Conservation (phyloP, 30 jellyfish, hydroid and myxozoan species). For the Turritopsis dohrnii region DNA sequence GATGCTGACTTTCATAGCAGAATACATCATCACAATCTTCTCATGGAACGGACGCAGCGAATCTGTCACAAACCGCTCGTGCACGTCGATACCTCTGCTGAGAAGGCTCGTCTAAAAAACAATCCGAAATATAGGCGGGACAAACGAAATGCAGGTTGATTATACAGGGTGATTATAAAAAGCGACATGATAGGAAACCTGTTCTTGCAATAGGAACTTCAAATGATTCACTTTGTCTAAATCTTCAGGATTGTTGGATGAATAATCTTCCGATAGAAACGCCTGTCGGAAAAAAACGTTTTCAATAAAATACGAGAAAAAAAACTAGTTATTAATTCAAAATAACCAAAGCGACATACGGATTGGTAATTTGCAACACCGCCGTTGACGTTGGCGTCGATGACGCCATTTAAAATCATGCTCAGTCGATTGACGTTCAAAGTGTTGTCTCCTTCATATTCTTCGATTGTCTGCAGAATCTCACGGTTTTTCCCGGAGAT, state of each 20-base stretch:
- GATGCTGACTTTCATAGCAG: conserved; percentile 74
- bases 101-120: conserved; percentile 28
- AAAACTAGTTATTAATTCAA: neutral
- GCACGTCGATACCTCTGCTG: conserved; percentile 65
- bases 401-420: conserved; percentile 92
- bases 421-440: conserved; percentile 75
- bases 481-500: conserved; percentile 75
- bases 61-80: conserved; percentile 60
- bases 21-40: conserved; percentile 71
- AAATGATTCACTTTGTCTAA: conserved; percentile 44
- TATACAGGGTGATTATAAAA: neutral
- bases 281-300: conserved; percentile 45
- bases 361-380: conserved; percentile 89
- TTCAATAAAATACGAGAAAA: neutral
- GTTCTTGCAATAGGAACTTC: conserved; percentile 44
- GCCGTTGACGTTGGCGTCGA: conserved; percentile 97
- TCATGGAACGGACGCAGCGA: conserved; percentile 82
- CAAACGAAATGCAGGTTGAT: conserved; percentile 3
- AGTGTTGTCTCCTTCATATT: conserved; percentile 38
- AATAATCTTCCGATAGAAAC: conserved; percentile 70
- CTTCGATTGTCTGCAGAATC: conserved; percentile 40
- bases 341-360: conserved; percentile 31
- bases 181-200: conserved; percentile 32
- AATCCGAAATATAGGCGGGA: conserved; percentile 44
- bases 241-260: conserved; percentile 54